A percentile compares a stretch with the other conserved stretches of the same genome.
Conservation (phyloP, 2,797 vertebrate genomes). For the Cynopterus sphinx region DNA sequence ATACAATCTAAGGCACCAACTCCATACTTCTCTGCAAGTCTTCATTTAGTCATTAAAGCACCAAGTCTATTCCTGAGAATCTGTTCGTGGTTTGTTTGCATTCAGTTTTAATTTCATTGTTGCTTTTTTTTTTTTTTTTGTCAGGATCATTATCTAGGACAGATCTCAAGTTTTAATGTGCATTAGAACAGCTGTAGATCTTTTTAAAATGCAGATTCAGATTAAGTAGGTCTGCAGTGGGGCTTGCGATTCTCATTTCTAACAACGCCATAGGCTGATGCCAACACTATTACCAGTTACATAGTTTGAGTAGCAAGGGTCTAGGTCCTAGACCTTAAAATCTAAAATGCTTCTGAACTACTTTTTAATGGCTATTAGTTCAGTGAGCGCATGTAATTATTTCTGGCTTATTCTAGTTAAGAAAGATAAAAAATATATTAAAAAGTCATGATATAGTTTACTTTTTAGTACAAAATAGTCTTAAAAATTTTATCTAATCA, state of each 20-base stretch:
- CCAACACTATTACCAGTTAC: not conserved
- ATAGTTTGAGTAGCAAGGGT: not conserved
- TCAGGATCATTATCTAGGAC: not conserved
- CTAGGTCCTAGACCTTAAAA: not conserved
- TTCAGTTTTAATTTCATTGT: conserved; percentile 31
- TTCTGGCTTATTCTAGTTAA: conserved; percentile 43
- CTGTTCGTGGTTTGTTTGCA: not conserved
- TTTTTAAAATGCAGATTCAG: conserved; percentile 13
- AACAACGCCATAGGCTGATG: not conserved
- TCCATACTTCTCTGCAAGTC: not conserved
- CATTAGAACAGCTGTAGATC: not conserved
- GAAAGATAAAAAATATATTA: conserved; percentile 20
- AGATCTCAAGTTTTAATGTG: not conserved
- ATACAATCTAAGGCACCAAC: not conserved
- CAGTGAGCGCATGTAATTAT: not conserved
- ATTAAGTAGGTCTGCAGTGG: not conserved
- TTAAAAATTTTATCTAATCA: not conserved
- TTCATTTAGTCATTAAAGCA: not conserved
- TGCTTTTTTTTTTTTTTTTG: not conserved
- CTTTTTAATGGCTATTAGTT: not conserved
- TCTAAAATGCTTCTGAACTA: conserved; percentile 41
- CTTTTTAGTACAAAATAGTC: not conserved
- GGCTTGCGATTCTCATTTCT: not conserved
- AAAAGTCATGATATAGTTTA: conserved; percentile 36
- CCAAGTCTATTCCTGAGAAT: not conserved